phyloP scores from a whole-genome alignment of 2,888 invertebrate species.

The Drosophila neoperkinsi region DNA sequence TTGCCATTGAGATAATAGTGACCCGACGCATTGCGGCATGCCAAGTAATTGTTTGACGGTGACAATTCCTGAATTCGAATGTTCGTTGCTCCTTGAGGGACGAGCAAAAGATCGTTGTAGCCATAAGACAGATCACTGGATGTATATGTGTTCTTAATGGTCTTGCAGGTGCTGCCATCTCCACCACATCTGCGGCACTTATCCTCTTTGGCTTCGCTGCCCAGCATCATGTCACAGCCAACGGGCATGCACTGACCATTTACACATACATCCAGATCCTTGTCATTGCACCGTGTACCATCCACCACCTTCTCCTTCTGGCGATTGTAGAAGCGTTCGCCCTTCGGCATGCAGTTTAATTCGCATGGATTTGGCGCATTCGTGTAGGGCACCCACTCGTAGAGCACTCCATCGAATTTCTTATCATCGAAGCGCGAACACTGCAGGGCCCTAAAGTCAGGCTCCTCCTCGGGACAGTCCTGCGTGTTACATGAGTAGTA shows the following conservation, averaged over 20 bases:
- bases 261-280: constrained; percentile 96
- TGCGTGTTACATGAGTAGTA: constrained; percentile 97
- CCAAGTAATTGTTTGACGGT: constrained; percentile 95
- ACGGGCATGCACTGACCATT: constrained; percentile 96
- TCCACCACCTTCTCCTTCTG: constrained; percentile 93
- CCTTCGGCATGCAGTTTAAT: constrained; percentile 97
- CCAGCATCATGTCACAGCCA: constrained; percentile 97
- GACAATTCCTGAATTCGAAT: constrained; percentile 91
- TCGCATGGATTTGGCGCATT: constrained; percentile 96
- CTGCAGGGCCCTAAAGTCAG: constrained; percentile 95
- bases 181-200: constrained; percentile 97
- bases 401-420: constrained; percentile 92
- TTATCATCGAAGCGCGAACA: constrained; percentile 93
- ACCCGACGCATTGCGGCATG: constrained; percentile 92
- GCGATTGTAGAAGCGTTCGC: constrained; percentile 95
- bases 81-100: constrained; percentile 97
- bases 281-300: constrained; percentile 93
- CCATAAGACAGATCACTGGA: constrained; percentile 91
- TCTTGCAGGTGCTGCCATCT: constrained; percentile 94
- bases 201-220: constrained; percentile 94
- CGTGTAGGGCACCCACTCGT: constrained; percentile 95
- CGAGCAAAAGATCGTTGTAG: constrained; percentile 95
- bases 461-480: constrained; percentile 92
- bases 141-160: constrained; percentile 90
- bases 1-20: constrained; percentile 97